phyloP scores from a whole-genome alignment of 2,113 vertebrate species.

The Gymnarchus niloticus region DNA sequence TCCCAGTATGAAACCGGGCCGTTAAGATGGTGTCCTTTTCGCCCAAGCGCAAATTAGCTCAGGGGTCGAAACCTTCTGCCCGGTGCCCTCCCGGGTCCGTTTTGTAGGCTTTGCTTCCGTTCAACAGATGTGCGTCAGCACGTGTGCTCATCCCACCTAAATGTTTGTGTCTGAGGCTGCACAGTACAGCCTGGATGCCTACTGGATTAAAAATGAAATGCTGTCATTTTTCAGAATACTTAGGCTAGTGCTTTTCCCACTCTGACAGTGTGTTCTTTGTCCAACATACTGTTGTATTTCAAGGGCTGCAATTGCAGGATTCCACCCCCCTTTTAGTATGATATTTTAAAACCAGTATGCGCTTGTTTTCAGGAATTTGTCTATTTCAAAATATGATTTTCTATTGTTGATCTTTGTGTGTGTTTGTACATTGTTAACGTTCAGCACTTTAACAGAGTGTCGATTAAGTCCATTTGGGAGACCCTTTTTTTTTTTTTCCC shows the following conservation, averaged over 20 bases:
- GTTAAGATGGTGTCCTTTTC: not conserved
- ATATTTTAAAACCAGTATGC: not conserved
- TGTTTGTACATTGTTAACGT: not conserved
- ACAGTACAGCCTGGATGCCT: not conserved
- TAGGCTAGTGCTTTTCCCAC: not conserved
- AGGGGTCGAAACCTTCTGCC: not conserved
- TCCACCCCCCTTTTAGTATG: not conserved
- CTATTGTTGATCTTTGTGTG: too few relatives aligned
- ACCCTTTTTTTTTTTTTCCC: not conserved
- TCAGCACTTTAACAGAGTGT: not conserved
- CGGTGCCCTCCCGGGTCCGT: not conserved
- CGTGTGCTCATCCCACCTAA: not conserved
- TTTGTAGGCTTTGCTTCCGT: not conserved
- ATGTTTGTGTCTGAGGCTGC: not conserved
- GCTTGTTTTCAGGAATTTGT: not conserved
- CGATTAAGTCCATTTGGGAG: not conserved
- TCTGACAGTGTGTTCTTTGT: not conserved
- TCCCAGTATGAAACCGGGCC: slow-evolving; percentile 4
- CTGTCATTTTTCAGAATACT: not conserved
- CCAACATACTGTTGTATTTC: not conserved
- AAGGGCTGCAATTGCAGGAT: not conserved
- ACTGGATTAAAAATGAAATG: not conserved
- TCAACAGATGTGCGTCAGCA: not conserved
- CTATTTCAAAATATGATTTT: too few relatives aligned
- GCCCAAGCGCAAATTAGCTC: not conserved